Evolutionary conservation across 1,140 invertebrate genomes (phyloP).

Genomic region (Drosophila chauvacae): DNA sequence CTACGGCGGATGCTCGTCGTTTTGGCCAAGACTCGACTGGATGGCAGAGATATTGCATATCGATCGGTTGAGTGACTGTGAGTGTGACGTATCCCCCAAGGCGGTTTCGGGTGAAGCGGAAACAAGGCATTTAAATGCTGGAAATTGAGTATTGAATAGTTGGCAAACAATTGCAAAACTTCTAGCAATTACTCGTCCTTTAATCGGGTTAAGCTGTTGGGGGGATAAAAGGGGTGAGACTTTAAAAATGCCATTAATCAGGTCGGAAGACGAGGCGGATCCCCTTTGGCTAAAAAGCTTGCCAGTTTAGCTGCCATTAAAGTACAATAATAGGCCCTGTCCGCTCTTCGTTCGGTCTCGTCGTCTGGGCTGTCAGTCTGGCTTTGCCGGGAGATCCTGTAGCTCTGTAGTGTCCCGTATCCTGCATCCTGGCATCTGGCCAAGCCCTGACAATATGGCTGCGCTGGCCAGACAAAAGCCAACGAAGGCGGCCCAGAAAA

Average conservation of each 20-base stretch:
- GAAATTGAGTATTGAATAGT: constrained; percentile 60
- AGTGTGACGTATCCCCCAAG: constrained; percentile 7
- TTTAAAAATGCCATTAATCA: constrained; percentile 69
- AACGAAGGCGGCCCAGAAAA: constrained; percentile 62
- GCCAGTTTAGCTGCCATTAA: constrained; percentile 75
- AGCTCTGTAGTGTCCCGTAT: constrained; percentile 31
- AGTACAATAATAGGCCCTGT: constrained; percentile 64
- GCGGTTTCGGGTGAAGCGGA: constrained; percentile 32
- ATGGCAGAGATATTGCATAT: constrained; percentile 45
- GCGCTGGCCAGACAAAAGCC: constrained; percentile 52
- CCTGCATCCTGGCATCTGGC: constrained; percentile 59
- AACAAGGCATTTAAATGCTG: constrained; percentile 51
- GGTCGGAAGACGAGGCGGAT: constrained; percentile 44
- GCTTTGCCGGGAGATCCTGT: constrained; percentile 5
- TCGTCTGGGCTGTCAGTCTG: constrained; percentile 21
- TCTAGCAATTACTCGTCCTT: constrained; percentile 7
- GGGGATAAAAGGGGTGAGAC: neutral
- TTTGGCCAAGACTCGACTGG: constrained; percentile 31
- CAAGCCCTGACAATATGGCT: constrained; percentile 72
- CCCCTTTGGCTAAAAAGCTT: constrained; percentile 45
- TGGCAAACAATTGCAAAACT: constrained; percentile 36
- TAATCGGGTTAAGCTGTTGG: neutral
- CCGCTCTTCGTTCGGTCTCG: constrained; percentile 12
- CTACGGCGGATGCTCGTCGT: constrained; percentile 44
- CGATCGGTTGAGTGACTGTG: constrained; percentile 27